Percentiles rank a stretch among this genome's conserved stretches.
Evolutionary conservation across 2,888 invertebrate genomes (phyloP).

Genomic region (Petrophora chlorosata): DNA sequence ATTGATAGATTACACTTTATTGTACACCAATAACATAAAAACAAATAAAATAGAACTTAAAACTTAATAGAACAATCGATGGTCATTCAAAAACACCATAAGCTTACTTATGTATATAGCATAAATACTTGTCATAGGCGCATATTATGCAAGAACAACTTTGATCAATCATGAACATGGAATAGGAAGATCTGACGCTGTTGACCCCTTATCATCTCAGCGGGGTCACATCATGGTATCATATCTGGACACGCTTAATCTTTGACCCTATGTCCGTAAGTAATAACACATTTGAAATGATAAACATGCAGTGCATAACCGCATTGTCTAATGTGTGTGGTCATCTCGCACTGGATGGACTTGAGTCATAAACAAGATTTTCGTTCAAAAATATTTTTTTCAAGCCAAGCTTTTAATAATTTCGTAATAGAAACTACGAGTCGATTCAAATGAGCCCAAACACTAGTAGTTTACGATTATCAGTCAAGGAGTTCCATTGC

Average conservation of each 20-base stretch:
- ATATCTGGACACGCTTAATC: conserved; percentile 12
- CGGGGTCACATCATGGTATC: conserved; percentile 1
- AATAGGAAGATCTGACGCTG: neutral
- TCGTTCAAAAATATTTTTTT: neutral
- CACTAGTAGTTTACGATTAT: too few relatives aligned
- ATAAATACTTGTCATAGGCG: too few relatives aligned
- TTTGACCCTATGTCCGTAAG: conserved; percentile 8
- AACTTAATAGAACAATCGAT: too few relatives aligned
- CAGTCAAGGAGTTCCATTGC: too few relatives aligned
- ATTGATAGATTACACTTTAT: too few relatives aligned
- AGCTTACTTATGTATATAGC: too few relatives aligned
- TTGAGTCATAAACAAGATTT: neutral
- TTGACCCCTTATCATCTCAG: neutral
- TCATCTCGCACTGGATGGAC: conserved; percentile 2
- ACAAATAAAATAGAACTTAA: too few relatives aligned
- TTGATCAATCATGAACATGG: neutral
- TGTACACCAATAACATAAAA: too few relatives aligned
- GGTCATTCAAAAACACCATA: too few relatives aligned
- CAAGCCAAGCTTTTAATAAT: too few relatives aligned
- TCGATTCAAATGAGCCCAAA: too few relatives aligned
- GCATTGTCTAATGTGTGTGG: conserved; percentile 1
- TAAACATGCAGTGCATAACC: conserved; percentile 6
- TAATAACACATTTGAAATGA: conserved; percentile 7
- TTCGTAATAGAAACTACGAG: too few relatives aligned
- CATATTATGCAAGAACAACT: neutral